phyloP scores from a whole-genome alignment of 2,113 vertebrate genomes.

The Zapornia atra region DNA sequence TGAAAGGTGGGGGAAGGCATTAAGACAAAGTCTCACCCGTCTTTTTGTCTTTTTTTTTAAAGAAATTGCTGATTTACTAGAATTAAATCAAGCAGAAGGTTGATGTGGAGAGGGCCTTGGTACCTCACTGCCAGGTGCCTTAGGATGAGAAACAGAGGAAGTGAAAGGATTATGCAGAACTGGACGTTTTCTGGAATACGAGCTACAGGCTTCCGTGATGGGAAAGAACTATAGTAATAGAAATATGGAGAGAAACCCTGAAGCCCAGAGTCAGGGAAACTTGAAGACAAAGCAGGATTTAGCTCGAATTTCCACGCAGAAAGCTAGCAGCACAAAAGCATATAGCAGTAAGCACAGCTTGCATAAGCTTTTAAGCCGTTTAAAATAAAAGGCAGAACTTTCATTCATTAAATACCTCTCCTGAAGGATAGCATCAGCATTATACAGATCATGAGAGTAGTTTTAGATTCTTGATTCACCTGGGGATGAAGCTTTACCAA shows the following conservation, averaged over 20 bases:
- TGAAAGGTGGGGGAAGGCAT: not conserved
- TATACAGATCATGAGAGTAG: not conserved
- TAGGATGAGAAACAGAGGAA: not conserved
- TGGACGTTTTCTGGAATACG: not conserved
- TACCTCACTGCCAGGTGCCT: not conserved
- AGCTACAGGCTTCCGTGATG: not conserved
- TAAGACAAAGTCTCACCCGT: not conserved
- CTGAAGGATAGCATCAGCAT: not conserved
- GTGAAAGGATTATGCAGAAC: not conserved
- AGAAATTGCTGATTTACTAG: not conserved
- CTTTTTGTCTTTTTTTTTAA: not conserved
- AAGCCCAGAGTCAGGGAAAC: not conserved
- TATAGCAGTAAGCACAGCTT: not conserved
- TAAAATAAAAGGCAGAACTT: conserved; percentile 1
- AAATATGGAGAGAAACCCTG: not conserved
- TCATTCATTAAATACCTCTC: not conserved
- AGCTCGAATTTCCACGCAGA: conserved; percentile 7
- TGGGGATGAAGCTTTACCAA: not conserved
- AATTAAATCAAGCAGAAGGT: not conserved
- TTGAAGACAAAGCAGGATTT: not conserved
- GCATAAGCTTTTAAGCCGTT: not conserved
- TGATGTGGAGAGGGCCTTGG: not conserved
- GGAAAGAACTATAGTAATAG: not conserved
- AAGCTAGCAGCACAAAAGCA: conserved; percentile 19
- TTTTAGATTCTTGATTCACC: not conserved